Percentiles rank a stretch among this genome's conserved stretches.
Evolutionary conservation across 2,888 invertebrate genomes (phyloP).

Genomic region (Autographa pulchrina): DNA sequence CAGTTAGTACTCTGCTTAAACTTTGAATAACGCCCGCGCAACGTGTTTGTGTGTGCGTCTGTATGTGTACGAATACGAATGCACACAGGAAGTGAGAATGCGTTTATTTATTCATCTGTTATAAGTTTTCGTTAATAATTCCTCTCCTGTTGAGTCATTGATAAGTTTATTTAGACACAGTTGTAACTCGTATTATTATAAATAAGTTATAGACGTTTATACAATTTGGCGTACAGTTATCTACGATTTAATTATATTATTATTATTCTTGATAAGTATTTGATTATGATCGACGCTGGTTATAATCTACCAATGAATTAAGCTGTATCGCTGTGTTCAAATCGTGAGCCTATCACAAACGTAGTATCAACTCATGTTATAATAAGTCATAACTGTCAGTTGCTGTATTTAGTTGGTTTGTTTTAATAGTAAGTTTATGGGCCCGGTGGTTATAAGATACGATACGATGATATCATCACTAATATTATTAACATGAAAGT

Average conservation of each 20-base stretch:
- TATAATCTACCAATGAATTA: conserved; percentile 13
- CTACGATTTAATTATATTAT: conserved; percentile 9
- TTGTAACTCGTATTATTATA: conserved; percentile 24
- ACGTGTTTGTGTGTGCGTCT: conserved; percentile 9
- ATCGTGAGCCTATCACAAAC: conserved; percentile 10
- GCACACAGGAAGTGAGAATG: conserved; percentile 55
- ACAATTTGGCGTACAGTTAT: conserved; percentile 13
- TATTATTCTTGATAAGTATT: conserved; percentile 17
- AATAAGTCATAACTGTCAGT: conserved; percentile 27
- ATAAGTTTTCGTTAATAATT: conserved; percentile 53
- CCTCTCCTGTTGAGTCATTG: conserved; percentile 45
- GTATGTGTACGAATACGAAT: conserved; percentile 31
- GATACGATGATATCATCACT: conserved; percentile 8
- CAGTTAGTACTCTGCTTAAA: conserved; percentile 37
- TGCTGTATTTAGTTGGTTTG: background rate
- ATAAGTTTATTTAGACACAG: conserved; percentile 49
- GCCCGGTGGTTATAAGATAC: background rate
- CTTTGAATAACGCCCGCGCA: conserved; percentile 34
- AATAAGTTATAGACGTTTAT: conserved; percentile 17
- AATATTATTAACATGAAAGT: background rate
- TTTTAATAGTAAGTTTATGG: conserved; percentile 6
- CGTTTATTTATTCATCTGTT: conserved; percentile 60
- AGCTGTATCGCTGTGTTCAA: background rate
- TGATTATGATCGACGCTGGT: conserved; percentile 12
- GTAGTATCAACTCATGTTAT: conserved; percentile 10